phyloP scores from a whole-genome alignment of 2,797 vertebrate genomes.

The Hylomyscus alleni region DNA sequence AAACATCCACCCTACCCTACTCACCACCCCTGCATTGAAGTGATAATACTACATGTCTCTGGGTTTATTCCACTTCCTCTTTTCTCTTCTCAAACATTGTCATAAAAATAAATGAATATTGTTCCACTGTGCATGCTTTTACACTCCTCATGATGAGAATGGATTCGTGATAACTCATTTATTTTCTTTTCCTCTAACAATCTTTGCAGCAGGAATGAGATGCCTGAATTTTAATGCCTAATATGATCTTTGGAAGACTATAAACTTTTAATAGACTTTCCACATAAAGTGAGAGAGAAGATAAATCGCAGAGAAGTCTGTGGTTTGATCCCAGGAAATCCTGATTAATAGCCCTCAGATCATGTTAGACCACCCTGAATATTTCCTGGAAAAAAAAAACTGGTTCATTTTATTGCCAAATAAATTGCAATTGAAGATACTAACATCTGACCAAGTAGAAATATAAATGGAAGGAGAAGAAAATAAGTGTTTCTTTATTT shows the following conservation, averaged over 20 bases:
- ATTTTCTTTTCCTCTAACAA: slow-evolving; percentile 79
- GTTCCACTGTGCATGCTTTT: slow-evolving; percentile 82
- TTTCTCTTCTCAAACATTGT: slow-evolving; percentile 78
- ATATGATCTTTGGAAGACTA: slow-evolving; percentile 87
- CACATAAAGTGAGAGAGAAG: slow-evolving; percentile 83
- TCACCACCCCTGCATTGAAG: slow-evolving; percentile 75
- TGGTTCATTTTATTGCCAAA: slow-evolving; percentile 86
- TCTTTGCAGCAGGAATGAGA: slow-evolving; percentile 82
- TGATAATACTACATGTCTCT: slow-evolving; percentile 72
- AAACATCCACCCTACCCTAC: slow-evolving; percentile 51
- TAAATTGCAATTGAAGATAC: slow-evolving; percentile 83
- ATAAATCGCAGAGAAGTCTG: slow-evolving; percentile 84
- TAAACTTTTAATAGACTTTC: slow-evolving; percentile 88
- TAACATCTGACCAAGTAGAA: slow-evolving; percentile 79
- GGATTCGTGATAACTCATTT: slow-evolving; percentile 82
- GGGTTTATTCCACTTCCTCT: slow-evolving; percentile 83
- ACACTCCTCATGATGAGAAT: slow-evolving; percentile 81
- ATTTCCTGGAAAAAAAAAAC: slow-evolving; percentile 86
- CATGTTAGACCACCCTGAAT: slow-evolving; percentile 88
- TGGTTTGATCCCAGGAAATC: slow-evolving; percentile 90
- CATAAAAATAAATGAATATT: slow-evolving; percentile 82
- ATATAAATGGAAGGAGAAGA: slow-evolving; percentile 72
- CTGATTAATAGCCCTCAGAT: slow-evolving; percentile 88
- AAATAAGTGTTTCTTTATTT: slow-evolving; percentile 76
- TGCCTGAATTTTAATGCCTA: slow-evolving; percentile 87